Conservation (phyloP, 2,888 invertebrate species). For the Pseudococcus jackbeardsleyi region DNA sequence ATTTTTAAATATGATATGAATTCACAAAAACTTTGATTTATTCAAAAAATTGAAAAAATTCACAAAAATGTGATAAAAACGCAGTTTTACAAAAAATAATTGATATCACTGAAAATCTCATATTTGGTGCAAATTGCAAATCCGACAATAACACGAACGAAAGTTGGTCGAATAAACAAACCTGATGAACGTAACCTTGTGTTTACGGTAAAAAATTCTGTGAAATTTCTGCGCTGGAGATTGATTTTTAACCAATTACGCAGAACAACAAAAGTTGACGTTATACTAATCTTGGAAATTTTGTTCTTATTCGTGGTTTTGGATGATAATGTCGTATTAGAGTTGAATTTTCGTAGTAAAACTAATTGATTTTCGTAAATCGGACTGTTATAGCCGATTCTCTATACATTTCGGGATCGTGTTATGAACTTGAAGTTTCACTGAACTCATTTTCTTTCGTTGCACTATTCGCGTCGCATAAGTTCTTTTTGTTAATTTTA, state of each 20-base stretch:
- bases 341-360: neutral
- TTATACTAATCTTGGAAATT: constrained; percentile 56
- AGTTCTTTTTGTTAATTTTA: constrained; percentile 36
- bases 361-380: constrained; percentile 39
- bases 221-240: constrained; percentile 50
- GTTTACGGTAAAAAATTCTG: constrained; percentile 2
- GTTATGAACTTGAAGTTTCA: neutral
- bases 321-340: constrained; percentile 64
- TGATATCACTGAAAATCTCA: neutral
- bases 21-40: too few species aligned
- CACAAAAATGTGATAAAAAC: neutral
- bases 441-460: constrained; percentile 51
- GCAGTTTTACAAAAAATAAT: neutral
- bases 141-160: constrained; percentile 12
- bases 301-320: constrained; percentile 64
- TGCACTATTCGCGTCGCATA: neutral
- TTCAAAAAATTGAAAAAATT: too few species aligned
- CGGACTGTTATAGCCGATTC: constrained; percentile 8
- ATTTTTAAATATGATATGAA: too few species aligned
- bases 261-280: constrained; percentile 65
- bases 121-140: neutral
- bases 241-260: constrained; percentile 63
- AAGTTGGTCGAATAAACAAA: neutral
- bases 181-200: neutral
- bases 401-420: neutral